Evolutionary conservation across 2,888 invertebrate species (phyloP).

Genomic region (Spisula solida): DNA sequence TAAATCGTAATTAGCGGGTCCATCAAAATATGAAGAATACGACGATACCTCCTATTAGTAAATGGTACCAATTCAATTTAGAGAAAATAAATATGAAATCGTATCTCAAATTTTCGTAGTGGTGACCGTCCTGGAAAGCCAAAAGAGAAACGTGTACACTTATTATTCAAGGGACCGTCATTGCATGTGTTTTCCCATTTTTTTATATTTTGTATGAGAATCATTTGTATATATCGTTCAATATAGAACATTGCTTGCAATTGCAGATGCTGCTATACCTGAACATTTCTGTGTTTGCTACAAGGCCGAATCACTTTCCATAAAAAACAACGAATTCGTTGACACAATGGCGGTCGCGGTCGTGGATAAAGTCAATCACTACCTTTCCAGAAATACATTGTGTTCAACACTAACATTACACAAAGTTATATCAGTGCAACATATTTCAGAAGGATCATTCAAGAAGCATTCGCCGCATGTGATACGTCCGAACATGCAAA

Average conservation of each 20-base stretch:
- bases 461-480: not conserved
- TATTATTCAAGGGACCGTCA: too few species aligned
- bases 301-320: not conserved
- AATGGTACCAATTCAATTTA: too few species aligned
- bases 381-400: not conserved
- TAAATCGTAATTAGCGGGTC: too few species aligned
- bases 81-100: too few species aligned
- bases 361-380: not conserved
- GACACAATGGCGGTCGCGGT: not conserved
- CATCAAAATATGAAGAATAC: too few species aligned
- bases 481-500: conserved; percentile 8
- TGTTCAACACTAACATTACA: conserved; percentile 1
- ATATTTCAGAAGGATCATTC: not conserved
- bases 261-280: conserved; percentile 18
- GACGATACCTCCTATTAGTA: too few species aligned
- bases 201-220: too few species aligned
- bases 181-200: too few species aligned
- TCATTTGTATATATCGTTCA: too few species aligned
- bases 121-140: too few species aligned
- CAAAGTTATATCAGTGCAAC: not conserved
- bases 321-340: conserved; percentile 8
- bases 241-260: not conserved
- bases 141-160: too few species aligned
- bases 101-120: too few species aligned
- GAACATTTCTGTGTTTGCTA: conserved; percentile 36